Conservation (phyloP, 2,113 vertebrate species). For the Chlorodrepanis virens region DNA sequence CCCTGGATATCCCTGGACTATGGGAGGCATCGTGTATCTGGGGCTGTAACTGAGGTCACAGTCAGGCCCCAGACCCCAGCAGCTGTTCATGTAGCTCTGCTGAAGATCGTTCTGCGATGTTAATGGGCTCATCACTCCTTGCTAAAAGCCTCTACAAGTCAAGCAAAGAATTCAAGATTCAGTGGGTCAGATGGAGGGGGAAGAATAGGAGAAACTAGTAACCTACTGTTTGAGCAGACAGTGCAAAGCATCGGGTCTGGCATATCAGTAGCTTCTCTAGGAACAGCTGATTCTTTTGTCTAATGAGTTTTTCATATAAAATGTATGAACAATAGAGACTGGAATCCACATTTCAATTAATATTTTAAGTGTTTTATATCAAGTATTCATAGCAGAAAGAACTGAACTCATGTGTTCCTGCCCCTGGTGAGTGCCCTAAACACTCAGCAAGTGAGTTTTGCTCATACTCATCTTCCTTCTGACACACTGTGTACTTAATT, state of each 20-base stretch:
- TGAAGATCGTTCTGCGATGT: background rate
- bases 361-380: slow-evolving; percentile 57
- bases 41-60: background rate
- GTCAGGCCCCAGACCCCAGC: background rate
- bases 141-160: background rate
- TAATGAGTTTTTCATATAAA: slow-evolving; percentile 63
- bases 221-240: background rate
- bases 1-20: background rate
- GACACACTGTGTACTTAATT: slow-evolving; percentile 28
- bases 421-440: background rate
- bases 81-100: background rate
- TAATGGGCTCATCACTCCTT: background rate
- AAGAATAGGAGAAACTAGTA: background rate
- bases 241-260: background rate
- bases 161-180: background rate
- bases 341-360: slow-evolving; percentile 61
- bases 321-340: slow-evolving; percentile 55
- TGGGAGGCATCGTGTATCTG: background rate
- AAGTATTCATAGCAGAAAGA: slow-evolving; percentile 39
- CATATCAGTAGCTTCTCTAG: background rate
- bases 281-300: slow-evolving; percentile 28
- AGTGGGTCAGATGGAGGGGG: background rate
- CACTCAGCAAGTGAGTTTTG: slow-evolving; percentile 26
- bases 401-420: background rate
- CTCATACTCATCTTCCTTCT: background rate